A percentile compares a stretch with the other conserved stretches of the same genome.
Conservation (phyloP, 2,113 vertebrate species). For the Poecilia latipinna region DNA sequence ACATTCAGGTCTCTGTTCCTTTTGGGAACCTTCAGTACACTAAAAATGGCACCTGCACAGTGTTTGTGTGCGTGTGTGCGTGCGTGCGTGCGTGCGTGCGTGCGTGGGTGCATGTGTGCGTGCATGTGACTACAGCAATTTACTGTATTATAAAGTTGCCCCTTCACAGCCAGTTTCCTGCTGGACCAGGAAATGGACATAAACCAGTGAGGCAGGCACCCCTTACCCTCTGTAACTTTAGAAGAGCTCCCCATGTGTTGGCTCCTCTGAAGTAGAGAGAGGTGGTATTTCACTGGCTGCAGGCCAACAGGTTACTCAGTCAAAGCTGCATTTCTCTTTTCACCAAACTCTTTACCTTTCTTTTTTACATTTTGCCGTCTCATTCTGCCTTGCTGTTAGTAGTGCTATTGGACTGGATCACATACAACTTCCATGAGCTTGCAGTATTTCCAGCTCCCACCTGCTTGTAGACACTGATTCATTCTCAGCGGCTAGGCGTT, state of each 20-base stretch:
- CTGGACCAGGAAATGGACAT: constrained; percentile 49
- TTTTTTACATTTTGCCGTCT: background rate
- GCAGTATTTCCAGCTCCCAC: constrained; percentile 27
- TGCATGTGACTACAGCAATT: constrained; percentile 23
- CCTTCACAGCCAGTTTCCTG: constrained; percentile 27
- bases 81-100: too few species aligned
- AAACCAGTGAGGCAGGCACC: constrained; percentile 31
- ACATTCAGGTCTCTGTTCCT: constrained; percentile 2
- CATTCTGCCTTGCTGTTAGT: background rate
- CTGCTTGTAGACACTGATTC: constrained; percentile 17
- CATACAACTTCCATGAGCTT: constrained; percentile 6
- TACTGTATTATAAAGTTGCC: constrained; percentile 35
- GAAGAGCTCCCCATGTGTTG: constrained; percentile 60
- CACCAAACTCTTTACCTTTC: constrained; percentile 13
- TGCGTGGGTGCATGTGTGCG: too few species aligned
- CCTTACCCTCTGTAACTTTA: constrained; percentile 48
- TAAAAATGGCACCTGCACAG: background rate
- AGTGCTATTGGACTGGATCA: constrained; percentile 7
- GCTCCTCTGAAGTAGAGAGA: constrained; percentile 38
- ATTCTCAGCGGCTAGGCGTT: constrained; percentile 7
- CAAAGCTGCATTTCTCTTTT: constrained; percentile 29
- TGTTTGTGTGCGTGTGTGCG: background rate
- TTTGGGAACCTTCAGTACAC: background rate
- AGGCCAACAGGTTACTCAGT: constrained; percentile 29
- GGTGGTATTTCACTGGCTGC: constrained; percentile 44